Evolutionary conservation across 2,888 invertebrate genomes (phyloP).

Genomic region (Chaetogeoica ovagalla): DNA sequence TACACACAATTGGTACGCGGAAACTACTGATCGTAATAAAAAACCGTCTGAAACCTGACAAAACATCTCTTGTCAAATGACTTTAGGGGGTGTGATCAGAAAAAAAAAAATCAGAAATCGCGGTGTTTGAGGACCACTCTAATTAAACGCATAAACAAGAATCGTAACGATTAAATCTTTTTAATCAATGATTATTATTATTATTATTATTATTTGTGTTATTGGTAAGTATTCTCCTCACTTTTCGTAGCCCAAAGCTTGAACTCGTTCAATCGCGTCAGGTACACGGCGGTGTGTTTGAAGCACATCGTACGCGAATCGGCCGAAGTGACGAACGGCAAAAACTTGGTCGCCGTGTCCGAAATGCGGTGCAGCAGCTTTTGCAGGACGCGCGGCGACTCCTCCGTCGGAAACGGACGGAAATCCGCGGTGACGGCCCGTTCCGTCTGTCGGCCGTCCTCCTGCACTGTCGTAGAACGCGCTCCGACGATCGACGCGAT

Average conservation of each 20-base stretch:
- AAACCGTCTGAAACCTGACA: no score
- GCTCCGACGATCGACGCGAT: not conserved
- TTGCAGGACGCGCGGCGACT: not conserved
- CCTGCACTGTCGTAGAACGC: not conserved
- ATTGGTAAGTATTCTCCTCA: not conserved
- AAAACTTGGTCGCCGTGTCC: not conserved
- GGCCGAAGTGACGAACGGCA: slow-evolving; percentile 31
- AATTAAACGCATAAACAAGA: no score
- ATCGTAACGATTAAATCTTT: no score
- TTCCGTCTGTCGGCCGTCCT: not conserved
- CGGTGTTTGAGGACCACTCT: no score
- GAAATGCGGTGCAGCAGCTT: not conserved
- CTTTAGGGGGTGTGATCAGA: no score
- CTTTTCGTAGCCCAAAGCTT: slow-evolving; percentile 46
- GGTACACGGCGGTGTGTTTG: slow-evolving; percentile 35
- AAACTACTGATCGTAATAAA: no score
- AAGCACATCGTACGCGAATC: slow-evolving; percentile 16
- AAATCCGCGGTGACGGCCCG: not conserved
- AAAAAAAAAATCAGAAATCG: no score
- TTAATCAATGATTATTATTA: no score
- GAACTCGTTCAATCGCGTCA: slow-evolving; percentile 34
- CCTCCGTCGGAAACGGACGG: not conserved
- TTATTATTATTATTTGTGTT: no score
- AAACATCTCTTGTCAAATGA: no score
- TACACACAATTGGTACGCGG: no score